These are phyloP conservation scores for Naja naja DNA, from an alignment of 2,113 vertebrate genomes.

Conservation along the genomic window DNA sequence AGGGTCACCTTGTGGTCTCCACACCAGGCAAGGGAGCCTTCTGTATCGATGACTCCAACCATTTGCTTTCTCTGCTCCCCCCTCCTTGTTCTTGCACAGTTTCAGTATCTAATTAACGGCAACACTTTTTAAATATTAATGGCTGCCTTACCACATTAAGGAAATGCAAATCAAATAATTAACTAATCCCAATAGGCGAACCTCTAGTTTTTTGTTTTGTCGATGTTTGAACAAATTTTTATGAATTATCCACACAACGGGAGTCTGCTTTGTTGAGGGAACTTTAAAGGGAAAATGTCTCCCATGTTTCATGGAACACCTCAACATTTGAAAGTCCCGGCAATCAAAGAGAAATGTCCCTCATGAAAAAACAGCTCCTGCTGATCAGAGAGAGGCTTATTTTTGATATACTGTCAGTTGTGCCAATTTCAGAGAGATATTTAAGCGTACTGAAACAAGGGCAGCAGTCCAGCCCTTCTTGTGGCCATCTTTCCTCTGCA, in stretches of 20 bases:
- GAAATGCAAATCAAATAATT: slow-evolving; percentile 52
- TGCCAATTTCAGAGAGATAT: slow-evolving; percentile 38
- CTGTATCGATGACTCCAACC: background rate
- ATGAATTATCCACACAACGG: slow-evolving; percentile 56
- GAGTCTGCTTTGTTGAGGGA: slow-evolving; percentile 37
- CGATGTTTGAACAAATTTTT: slow-evolving; percentile 51
- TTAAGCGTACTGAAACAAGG: background rate
- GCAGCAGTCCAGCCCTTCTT: background rate
- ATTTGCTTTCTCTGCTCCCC: slow-evolving; percentile 24
- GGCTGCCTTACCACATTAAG: slow-evolving; percentile 36
- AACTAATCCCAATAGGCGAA: slow-evolving; percentile 37
- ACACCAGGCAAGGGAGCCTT: background rate
- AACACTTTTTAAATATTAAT: slow-evolving; percentile 51
- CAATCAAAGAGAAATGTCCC: slow-evolving; percentile 59
- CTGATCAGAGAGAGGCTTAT: slow-evolving; percentile 46
- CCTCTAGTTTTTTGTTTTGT: slow-evolving; percentile 36
- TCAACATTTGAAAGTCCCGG: slow-evolving; percentile 57
- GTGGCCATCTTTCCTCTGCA: background rate
- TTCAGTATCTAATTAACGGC: slow-evolving; percentile 41
- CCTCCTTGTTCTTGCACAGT: background rate
- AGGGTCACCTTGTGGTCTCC: fast-evolving
- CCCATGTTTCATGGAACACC: slow-evolving; percentile 28
- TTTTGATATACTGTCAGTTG: slow-evolving; percentile 43
- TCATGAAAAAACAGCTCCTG: slow-evolving; percentile 51
- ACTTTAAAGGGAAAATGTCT: background rate